Evolutionary conservation across 1,140 invertebrate species (phyloP).

Genomic region (Drosophila tropicalis): DNA sequence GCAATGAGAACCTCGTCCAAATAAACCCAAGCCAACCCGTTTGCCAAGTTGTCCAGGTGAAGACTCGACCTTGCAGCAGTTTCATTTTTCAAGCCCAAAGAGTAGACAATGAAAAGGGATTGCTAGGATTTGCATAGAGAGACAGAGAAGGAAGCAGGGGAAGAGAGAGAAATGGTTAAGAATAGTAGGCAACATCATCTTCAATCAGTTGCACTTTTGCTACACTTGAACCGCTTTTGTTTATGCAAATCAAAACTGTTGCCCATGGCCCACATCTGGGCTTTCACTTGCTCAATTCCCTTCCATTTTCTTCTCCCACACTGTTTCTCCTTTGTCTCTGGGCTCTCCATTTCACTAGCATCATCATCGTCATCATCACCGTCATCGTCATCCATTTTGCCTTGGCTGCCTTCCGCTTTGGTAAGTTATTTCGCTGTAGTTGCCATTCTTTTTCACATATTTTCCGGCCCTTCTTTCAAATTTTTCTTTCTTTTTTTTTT

Average conservation of each 20-base stretch:
- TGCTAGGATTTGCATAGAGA: not conserved
- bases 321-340: conserved; percentile 17
- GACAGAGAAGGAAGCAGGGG: not conserved
- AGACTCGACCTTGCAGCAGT: conserved; percentile 55
- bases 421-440: conserved; percentile 51
- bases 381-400: conserved; percentile 48
- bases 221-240: conserved; percentile 75
- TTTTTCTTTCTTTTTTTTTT: no score
- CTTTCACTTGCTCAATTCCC: conserved; percentile 24
- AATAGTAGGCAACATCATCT: conserved; percentile 49
- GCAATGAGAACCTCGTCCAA: not conserved
- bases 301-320: no score
- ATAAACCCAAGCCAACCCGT: conserved; percentile 1
- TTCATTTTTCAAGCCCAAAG: conserved; percentile 20
- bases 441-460: conserved; percentile 35
- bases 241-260: conserved; percentile 80
- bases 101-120: conserved; percentile 23
- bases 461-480: not conserved
- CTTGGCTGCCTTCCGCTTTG: conserved; percentile 67
- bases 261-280: conserved; percentile 68
- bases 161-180: not conserved
- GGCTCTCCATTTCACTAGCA: conserved; percentile 36
- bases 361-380: conserved; percentile 35
- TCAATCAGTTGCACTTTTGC: conserved; percentile 75
- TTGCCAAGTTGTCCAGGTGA: conserved; percentile 47